phyloP scores from a whole-genome alignment of 2,797 vertebrate genomes.

The Characodon lateralis region DNA sequence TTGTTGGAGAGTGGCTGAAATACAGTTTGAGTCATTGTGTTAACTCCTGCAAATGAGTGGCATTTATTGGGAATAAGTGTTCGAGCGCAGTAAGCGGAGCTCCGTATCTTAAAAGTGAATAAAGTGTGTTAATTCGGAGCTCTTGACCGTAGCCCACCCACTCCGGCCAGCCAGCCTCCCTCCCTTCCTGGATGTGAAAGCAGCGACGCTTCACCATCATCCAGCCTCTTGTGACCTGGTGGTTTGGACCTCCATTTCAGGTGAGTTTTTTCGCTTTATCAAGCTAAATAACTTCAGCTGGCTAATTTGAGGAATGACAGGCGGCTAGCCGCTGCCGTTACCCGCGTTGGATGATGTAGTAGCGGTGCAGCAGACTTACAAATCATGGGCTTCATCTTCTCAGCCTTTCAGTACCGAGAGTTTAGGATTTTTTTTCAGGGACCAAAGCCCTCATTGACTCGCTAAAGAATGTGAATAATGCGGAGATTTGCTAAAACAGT shows the following conservation, averaged over 20 bases:
- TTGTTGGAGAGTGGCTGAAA: constrained; percentile 1
- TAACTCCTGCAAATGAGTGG: constrained; percentile 3
- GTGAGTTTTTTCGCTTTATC: constrained; percentile 41
- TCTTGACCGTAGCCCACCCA: constrained; percentile 10
- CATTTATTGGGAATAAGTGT: background rate
- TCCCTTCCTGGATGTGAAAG: constrained; percentile 64
- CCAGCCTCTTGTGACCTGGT: constrained; percentile 35
- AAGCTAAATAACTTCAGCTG: constrained; percentile 17
- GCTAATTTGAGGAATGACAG: background rate
- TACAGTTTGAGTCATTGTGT: constrained; percentile 6
- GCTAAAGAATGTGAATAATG: background rate
- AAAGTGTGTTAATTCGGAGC: background rate
- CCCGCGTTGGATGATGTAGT: constrained; percentile 14
- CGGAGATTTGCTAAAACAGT: constrained; percentile 7
- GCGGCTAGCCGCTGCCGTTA: constrained; percentile 3
- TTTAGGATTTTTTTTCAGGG: background rate
- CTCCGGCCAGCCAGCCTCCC: constrained; percentile 9
- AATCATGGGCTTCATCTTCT: constrained; percentile 8
- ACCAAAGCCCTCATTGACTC: constrained; percentile 4
- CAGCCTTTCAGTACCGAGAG: constrained; percentile 4
- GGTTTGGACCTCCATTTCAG: constrained; percentile 53
- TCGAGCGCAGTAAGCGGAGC: constrained; percentile 5
- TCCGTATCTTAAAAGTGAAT: background rate
- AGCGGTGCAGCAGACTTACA: constrained; percentile 6
- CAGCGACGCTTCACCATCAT: constrained; percentile 39